Base-by-base conservation (phyloP, 2,113 vertebrate species). In the Lepus europaeus region DNA sequence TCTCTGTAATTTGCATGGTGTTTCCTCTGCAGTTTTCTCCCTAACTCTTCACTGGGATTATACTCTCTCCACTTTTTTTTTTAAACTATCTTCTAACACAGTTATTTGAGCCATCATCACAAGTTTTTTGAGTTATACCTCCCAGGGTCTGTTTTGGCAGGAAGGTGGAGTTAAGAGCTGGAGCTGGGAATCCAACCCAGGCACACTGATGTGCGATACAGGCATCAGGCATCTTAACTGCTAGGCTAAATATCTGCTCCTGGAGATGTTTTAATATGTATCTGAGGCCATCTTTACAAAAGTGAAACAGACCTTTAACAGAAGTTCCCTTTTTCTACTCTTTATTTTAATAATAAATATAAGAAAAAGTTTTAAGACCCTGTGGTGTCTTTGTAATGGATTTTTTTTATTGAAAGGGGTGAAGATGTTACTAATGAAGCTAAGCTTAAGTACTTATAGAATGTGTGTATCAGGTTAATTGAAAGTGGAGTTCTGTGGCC, bases 381-480 rank as follows among this genome's bases (percentile, higher is more conserved):
- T 90, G 29, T 90, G 23, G 70, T 86, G 14, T 69, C 29, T 90
- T 86, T 90, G 39, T 87, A 53, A 90, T 36, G 64, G 13, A 51
- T 45, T 86, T 86, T 86, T 86, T 80, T 89, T 85, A 25, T 86
- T 53, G 36, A 95, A 73, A 86, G 36, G 13, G n/a, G 14, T 91
- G 80, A 49, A 86, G 29, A 66, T 81, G 36, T 87, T 31, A 79
- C n/a, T 66, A 69, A 68, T 81, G 31, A 51, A 87, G 25, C 31
- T 86, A 51, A 31, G 3, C 17, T 90, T 61, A 36, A 87, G 23
- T 90, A 81, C 20, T 93, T 74, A 73, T 16, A 25, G 59, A 89
- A n/a, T 77, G 36, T 72, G 11, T 33, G 5, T 77, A 76, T 81
- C 74, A 59, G 12, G 85, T 85, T 72, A 74, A 45, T 90, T 7